Base-by-base conservation (phyloP, 2,113 vertebrate species). In the Cacatua alba region DNA sequence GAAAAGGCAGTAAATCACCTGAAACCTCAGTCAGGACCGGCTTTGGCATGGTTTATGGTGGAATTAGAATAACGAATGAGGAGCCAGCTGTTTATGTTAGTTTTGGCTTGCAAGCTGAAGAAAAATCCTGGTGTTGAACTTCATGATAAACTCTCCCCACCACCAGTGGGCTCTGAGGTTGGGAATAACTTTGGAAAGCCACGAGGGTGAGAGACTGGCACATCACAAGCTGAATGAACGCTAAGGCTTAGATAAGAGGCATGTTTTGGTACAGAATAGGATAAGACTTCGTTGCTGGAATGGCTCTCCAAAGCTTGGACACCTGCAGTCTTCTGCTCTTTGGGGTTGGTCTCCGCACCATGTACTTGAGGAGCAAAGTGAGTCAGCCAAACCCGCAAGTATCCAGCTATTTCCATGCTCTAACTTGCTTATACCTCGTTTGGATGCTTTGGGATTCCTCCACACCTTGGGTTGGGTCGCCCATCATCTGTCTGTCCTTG, bases 31-130 rank as follows among this genome's bases (percentile, higher is more conserved):
- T 28, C 39, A 63, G 93, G 74, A 74, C 96, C 69, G 93, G 82
- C 53, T 79, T 85, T 76, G 87, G 85, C 85, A 92, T 96, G 93
- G 92, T 91, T 92, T 94, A 95, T 92, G 96, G 92, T 81, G 96
- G 96, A 95, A 96, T 98, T 95, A 97, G 91, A 92, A 91, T 96
- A 98, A 97, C 11, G 49, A 95, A 95, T 95, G 95, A 94, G 91
- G 91, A 94, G 89, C 79, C 25, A 41, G 80, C 83, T 97, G 90
- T 97, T 97, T 94, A 83, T 97, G 77, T 98, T 97, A 86, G 97
- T 96, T 96, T 97, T 97, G 97, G 96, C 97, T 97, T 84, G 78
- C 1, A 20, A 78, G 88, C 74, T 79, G 84, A 88, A 95, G 93
- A 67, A 92, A 74, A 96, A 83, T 25, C 29, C 88, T 63, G 44